A percentile compares a stretch with the other conserved stretches of the same genome.
These are phyloP conservation scores for Chaetophractus vellerosus DNA, from an alignment of 2,797 vertebrate species.

Conservation along the genomic window DNA sequence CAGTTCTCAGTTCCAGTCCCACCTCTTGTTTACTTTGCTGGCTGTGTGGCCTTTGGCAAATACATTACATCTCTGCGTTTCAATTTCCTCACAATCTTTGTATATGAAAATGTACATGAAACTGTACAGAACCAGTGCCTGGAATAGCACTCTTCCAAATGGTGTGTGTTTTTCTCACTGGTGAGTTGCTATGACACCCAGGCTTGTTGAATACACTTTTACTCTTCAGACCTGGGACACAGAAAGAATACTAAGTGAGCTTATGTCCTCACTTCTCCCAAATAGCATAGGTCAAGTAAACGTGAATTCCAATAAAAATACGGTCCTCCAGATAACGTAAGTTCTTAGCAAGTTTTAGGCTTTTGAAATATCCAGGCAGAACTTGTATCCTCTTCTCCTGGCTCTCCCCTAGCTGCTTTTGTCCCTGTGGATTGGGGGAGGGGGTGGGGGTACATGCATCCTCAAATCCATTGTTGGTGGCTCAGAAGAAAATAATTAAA, in stretches of 20 bases:
- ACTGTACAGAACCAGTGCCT: background rate
- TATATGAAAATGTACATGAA: background rate
- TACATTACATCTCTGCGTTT: background rate
- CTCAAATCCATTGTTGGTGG: background rate
- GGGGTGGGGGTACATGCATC: background rate
- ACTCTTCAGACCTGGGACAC: background rate
- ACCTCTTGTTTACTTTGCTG: background rate
- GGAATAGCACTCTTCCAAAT: background rate
- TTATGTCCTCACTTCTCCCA: background rate
- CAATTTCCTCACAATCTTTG: background rate
- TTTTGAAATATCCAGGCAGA: background rate
- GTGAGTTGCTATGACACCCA: background rate
- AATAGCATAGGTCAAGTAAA: background rate
- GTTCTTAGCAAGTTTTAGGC: background rate
- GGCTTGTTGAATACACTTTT: background rate
- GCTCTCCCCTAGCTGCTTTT: background rate
- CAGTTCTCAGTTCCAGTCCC: background rate
- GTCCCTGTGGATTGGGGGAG: background rate
- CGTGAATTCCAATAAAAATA: background rate
- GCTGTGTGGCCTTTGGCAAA: background rate
- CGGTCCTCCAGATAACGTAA: background rate
- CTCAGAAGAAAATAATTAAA: constrained; percentile 6
- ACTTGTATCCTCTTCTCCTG: background rate
- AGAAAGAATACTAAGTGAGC: background rate
- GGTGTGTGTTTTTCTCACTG: background rate